Conservation (phyloP, 1,140 invertebrate species). For the Dreissena rostriformis region DNA sequence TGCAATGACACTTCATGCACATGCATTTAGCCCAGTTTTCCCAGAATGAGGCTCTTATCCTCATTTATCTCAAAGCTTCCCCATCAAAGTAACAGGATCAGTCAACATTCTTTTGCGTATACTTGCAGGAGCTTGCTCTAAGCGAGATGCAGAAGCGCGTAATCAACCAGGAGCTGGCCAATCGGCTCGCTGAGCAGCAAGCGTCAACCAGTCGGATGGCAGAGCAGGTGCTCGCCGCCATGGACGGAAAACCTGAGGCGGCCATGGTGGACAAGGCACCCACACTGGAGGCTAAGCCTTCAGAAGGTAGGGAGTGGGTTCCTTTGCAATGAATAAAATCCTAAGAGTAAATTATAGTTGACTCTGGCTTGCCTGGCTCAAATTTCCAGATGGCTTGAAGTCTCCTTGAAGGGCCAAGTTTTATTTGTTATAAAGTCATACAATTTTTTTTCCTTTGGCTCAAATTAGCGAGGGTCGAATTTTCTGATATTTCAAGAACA, state of each 20-base stretch:
- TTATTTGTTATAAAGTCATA: no score
- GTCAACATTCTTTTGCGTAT: neutral
- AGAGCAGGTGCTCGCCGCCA: slow-evolving; percentile 22
- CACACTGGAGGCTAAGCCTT: slow-evolving; percentile 72
- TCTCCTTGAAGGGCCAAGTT: no score
- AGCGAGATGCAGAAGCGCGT: slow-evolving; percentile 55
- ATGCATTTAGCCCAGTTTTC: no score
- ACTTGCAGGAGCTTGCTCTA: neutral
- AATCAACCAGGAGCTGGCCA: neutral
- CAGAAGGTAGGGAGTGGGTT: slow-evolving; percentile 62
- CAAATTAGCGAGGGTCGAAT: no score
- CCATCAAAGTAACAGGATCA: neutral
- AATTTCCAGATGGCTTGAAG: no score
- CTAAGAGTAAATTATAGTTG: no score
- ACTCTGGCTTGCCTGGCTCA: no score
- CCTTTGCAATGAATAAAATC: neutral
- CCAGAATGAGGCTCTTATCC: no score
- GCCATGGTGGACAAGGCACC: slow-evolving; percentile 74
- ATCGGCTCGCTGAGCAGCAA: neutral
- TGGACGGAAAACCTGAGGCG: neutral
- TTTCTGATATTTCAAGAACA: no score
- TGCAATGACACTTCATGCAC: no score
- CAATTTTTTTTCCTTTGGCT: no score
- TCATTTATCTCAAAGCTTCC: neutral
- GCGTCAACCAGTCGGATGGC: slow-evolving; percentile 53